Evolutionary conservation across 1,140 invertebrate genomes (phyloP).

Genomic region (Diachasmimorpha longicaudata): DNA sequence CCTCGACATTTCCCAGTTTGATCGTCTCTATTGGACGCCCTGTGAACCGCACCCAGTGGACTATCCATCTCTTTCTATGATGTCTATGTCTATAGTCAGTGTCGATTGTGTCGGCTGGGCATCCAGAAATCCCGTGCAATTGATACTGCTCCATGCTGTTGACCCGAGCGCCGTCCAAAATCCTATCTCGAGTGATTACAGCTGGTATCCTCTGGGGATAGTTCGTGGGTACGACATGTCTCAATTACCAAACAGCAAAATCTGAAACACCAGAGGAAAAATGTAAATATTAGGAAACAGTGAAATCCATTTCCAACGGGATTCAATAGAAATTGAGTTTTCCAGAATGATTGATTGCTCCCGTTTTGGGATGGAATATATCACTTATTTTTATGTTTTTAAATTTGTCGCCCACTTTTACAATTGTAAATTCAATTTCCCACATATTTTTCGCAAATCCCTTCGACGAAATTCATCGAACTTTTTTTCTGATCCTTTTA

Average conservation of each 20-base stretch:
- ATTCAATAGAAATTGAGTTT: background rate
- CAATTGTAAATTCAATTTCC: too few species aligned
- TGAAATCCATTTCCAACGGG: background rate
- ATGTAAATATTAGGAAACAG: background rate
- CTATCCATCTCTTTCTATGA: background rate
- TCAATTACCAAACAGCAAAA: background rate
- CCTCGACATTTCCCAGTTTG: conserved; percentile 3
- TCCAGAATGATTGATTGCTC: background rate
- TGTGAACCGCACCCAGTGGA: conserved; percentile 13
- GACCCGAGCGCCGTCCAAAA: background rate
- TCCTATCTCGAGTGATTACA: conserved; percentile 10
- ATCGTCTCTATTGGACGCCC: conserved; percentile 5
- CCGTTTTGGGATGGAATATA: background rate
- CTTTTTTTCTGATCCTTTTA: too few species aligned
- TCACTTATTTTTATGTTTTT: background rate
- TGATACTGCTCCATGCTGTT: background rate
- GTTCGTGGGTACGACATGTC: background rate
- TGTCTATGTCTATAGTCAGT: background rate
- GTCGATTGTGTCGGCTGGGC: background rate
- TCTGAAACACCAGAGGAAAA: background rate
- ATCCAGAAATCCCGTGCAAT: conserved; percentile 5
- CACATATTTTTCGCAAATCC: too few species aligned
- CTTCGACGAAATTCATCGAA: too few species aligned
- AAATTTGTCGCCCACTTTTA: background rate
- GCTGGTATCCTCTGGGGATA: conserved; percentile 5